Evolutionary conservation across 2,888 invertebrate species (phyloP), one percentile per base, ranked within the genome.

Genomic region (Coleophora deauratella): DNA sequence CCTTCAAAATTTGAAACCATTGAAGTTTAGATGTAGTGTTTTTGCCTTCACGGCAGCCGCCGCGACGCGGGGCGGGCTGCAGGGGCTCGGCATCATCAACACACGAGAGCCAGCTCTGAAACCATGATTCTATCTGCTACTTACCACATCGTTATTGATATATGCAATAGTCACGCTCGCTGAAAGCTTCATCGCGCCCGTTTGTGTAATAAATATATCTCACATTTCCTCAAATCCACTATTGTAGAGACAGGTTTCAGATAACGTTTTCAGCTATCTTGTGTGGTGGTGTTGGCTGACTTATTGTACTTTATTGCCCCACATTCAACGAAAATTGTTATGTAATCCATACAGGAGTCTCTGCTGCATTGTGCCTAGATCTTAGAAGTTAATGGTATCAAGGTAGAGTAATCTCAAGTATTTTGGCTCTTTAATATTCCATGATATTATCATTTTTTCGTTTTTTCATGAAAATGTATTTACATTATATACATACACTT

Each of bases 281-380:
- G 72, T 72, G 79, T 72, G 72, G 59, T 72, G 78, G 68, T 72
- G 79, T 76, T 70, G 68, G 65, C 72, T 73, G 71, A 62, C 59
- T 51, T 50, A 56, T 67, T 11, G 31, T n/a, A 70, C 62, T 67
- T 59, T 68, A 63, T 74, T 69, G 80, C 80, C 81, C 82, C 82
- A 73, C 80, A 75, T 72, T 82, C 86, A 85, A 85, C 86, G 86
- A 86, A 86, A 77, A 76, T 76, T 79, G 76, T 80, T 80, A 80
- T 78, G 72, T 75, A 77, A 76, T 77, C 74, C 79, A 78, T 84
- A 86, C 86, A 84, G 85, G 85, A 84, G 81, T 84, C 78, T 84
- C 84, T 85, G 84, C 84, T 85, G 86, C 82, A 86, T 85, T 85
- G 86, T 86, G 86, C 86, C 86, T 86, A 86, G 86, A 86, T 85